phyloP scores from a whole-genome alignment of 2,113 vertebrate species.

The Hystrix brachyura region DNA sequence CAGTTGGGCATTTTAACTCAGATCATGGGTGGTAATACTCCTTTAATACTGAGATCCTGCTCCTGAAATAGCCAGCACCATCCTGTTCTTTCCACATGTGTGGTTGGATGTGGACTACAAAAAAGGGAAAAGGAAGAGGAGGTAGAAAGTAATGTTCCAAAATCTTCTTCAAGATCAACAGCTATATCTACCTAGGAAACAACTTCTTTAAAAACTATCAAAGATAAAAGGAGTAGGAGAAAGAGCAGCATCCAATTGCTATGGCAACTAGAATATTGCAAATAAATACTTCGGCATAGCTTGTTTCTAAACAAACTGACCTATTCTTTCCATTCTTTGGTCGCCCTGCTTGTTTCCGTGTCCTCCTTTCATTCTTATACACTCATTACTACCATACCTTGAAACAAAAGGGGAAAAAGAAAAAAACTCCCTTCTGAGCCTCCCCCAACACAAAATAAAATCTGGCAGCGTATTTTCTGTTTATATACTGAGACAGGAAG shows the following conservation, averaged over 20 bases:
- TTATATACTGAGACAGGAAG: neutral
- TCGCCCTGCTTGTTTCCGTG: slow-evolving; percentile 6
- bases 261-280: slow-evolving; percentile 86
- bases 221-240: slow-evolving; percentile 70
- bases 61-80: neutral
- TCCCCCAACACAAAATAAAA: neutral
- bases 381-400: slow-evolving; percentile 40
- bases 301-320: slow-evolving; percentile 73
- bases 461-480: neutral
- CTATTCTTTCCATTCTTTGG: slow-evolving; percentile 60
- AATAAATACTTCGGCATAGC: slow-evolving; percentile 84
- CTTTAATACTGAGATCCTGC: slow-evolving; percentile 12
- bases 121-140: slow-evolving; percentile 4
- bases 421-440: slow-evolving; percentile 14
- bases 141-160: slow-evolving; percentile 18
- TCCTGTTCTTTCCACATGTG: slow-evolving; percentile 11
- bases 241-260: slow-evolving; percentile 83
- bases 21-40: neutral
- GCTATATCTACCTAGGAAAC: slow-evolving; percentile 25
- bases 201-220: slow-evolving; percentile 80
- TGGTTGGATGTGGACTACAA: neutral
- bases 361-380: neutral
- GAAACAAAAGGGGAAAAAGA: slow-evolving; percentile 45
- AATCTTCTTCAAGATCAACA: slow-evolving; percentile 37
- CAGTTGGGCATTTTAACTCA: neutral